Conservation (phyloP, 2,113 vertebrate species). For the Zapus hudsonius region DNA sequence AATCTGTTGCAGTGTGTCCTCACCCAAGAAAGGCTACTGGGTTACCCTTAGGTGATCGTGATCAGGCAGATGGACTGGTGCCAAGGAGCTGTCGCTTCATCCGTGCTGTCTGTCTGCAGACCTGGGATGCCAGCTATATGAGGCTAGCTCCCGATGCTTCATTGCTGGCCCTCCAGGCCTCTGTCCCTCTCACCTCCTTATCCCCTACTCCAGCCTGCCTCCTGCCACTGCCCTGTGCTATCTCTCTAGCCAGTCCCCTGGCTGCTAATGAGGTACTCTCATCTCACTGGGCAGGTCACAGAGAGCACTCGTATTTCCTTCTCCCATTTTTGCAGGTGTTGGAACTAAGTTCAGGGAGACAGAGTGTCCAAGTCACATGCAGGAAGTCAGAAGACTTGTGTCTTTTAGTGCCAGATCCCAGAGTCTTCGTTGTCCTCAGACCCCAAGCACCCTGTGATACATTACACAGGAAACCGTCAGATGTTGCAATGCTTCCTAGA, state of each 20-base stretch:
- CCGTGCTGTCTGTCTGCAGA: not conserved
- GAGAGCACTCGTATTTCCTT: not conserved
- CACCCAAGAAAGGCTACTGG: not conserved
- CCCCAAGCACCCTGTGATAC: not conserved
- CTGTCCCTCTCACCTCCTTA: rapidly evolving
- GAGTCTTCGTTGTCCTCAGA: not conserved
- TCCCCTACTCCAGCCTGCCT: rapidly evolving
- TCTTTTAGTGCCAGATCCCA: not conserved
- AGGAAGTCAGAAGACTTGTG: not conserved
- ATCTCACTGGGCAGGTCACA: too few species aligned
- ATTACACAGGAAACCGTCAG: not conserved
- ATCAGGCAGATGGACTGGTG: not conserved
- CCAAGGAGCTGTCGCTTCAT: not conserved
- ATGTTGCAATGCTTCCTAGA: constrained; percentile 45
- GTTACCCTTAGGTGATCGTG: not conserved
- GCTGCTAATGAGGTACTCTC: not conserved
- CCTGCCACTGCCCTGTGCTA: not conserved
- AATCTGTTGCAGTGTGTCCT: not conserved
- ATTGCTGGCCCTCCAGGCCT: not conserved
- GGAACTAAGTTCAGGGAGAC: not conserved
- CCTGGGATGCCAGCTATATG: not conserved
- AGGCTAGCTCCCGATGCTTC: not conserved
- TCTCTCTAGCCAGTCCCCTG: not conserved
- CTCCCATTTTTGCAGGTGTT: not conserved
- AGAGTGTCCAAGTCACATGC: constrained; percentile 4